Evolutionary conservation across 2,113 vertebrate species (phyloP).

Genomic region (Microtus ochrogaster): DNA sequence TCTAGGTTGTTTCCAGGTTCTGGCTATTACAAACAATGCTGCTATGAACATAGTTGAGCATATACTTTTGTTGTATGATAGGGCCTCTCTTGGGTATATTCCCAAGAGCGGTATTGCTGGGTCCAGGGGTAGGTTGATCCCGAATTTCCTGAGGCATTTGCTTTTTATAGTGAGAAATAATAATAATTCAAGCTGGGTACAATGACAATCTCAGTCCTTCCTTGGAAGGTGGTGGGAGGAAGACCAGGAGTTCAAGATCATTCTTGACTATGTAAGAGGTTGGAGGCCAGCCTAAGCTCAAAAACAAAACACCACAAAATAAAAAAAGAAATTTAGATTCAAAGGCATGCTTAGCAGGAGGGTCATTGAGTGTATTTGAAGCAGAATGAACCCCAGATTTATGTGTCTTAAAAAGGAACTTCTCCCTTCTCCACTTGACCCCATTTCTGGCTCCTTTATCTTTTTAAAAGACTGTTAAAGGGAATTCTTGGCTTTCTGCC

Average conservation of each 20-base stretch:
- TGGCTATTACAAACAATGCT: too few species aligned
- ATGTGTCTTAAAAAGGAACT: background rate
- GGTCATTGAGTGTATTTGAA: background rate
- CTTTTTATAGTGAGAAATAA: background rate
- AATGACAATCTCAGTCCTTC: background rate
- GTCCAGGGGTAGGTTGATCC: too few species aligned
- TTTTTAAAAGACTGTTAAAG: background rate
- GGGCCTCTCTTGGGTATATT: too few species aligned
- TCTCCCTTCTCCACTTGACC: background rate
- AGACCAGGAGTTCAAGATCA: background rate
- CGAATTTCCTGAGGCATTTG: too few species aligned
- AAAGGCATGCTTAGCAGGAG: background rate
- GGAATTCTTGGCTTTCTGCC: background rate
- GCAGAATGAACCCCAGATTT: background rate
- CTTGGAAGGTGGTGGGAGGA: background rate
- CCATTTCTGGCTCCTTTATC: background rate
- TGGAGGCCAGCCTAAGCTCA: background rate
- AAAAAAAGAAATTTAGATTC: background rate
- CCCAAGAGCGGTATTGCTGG: too few species aligned
- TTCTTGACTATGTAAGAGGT: background rate
- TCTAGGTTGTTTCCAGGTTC: too few species aligned
- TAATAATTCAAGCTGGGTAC: background rate
- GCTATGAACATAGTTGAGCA: too few species aligned
- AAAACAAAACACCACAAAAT: background rate
- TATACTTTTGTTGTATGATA: too few species aligned